Evolutionary conservation across 2,113 vertebrate species (phyloP).

Genomic region (Microcebus jonahi): DNA sequence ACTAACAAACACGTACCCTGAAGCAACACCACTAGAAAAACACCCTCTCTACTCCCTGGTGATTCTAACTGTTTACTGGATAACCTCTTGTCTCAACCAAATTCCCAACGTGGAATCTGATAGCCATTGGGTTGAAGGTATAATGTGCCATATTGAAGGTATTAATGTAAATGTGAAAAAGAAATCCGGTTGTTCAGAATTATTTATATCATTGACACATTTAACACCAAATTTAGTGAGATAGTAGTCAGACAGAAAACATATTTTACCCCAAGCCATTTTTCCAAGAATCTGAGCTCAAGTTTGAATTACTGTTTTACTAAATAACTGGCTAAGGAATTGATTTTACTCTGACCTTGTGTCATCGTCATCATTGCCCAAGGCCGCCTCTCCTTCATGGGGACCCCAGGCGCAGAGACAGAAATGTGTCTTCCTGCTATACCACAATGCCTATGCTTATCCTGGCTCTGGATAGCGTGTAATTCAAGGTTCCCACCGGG

Average conservation of each 20-base stretch:
- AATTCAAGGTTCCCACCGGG: background rate
- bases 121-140: background rate
- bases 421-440: background rate
- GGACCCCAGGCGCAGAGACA: background rate
- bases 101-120: background rate
- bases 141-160: background rate
- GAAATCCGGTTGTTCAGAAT: background rate
- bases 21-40: slow-evolving; percentile 37
- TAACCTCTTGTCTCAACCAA: slow-evolving; percentile 52
- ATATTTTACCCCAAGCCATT: slow-evolving; percentile 11
- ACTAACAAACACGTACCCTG: slow-evolving; percentile 44
- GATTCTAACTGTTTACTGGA: slow-evolving; percentile 40
- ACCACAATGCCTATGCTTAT: background rate
- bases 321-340: background rate
- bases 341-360: background rate
- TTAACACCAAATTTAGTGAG: background rate
- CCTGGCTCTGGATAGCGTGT: background rate
- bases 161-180: background rate
- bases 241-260: background rate
- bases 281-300: background rate
- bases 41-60: background rate
- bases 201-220: background rate
- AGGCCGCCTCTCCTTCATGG: background rate
- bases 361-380: background rate
- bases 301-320: background rate